phyloP scores from a whole-genome alignment of 2,888 invertebrate species.

The Thelaira solivaga region DNA sequence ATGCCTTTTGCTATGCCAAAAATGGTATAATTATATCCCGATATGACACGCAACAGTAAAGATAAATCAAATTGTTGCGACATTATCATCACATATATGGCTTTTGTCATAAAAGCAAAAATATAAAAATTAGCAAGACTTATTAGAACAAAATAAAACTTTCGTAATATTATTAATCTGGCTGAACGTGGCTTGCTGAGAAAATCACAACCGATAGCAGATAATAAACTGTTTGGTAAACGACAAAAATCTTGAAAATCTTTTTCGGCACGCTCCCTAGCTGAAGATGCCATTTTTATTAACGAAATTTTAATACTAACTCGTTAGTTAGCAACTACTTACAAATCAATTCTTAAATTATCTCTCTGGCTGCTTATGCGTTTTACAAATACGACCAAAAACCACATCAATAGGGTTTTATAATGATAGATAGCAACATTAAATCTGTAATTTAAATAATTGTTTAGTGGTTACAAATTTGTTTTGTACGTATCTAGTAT shows the following conservation, averaged over 20 bases:
- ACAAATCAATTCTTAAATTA: too few relatives aligned
- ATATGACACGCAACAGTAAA: constrained; percentile 21
- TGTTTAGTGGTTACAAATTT: constrained; percentile 12
- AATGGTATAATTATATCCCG: constrained; percentile 39
- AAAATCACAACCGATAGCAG: constrained; percentile 41
- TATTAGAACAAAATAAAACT: neutral
- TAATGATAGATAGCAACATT: constrained; percentile 26
- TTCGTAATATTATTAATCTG: neutral
- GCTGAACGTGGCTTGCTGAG: neutral
- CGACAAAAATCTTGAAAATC: constrained; percentile 55
- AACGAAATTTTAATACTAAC: constrained; percentile 5
- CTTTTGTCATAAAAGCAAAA: constrained; percentile 19
- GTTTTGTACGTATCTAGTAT: too few relatives aligned
- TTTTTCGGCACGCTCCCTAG: constrained; percentile 18
- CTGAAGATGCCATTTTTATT: constrained; percentile 26
- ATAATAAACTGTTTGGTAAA: constrained; percentile 39
- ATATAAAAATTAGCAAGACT: neutral
- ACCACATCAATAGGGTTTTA: too few relatives aligned
- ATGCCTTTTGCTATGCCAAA: constrained; percentile 35
- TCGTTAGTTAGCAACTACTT: neutral
- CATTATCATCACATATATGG: neutral
- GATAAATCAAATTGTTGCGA: constrained; percentile 7
- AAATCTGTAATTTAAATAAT: constrained; percentile 21
- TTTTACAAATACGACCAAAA: too few relatives aligned
- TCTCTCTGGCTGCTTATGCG: too few relatives aligned